Percentiles rank a stretch among this genome's conserved stretches.
Conservation (phyloP, 2,888 invertebrate genomes). For the Cryptus viduatorius region DNA sequence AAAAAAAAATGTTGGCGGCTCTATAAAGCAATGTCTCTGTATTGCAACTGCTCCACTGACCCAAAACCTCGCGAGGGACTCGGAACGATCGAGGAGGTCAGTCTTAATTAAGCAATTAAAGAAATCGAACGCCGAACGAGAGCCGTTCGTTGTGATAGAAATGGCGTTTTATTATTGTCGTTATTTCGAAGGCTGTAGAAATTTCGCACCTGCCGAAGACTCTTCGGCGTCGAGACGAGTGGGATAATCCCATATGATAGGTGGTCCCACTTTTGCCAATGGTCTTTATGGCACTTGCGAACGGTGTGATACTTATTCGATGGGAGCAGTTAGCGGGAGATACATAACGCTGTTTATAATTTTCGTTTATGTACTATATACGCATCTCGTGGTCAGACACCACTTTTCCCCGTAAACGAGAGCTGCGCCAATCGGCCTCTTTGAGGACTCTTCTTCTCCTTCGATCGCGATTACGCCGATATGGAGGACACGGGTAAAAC, state of each 20-base stretch:
- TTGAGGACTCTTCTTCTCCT: conserved; percentile 13
- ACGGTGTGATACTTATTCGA: conserved; percentile 45
- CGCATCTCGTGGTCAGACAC: conserved; percentile 8
- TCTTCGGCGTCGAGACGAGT: not conserved
- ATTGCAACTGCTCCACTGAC: conserved; percentile 63
- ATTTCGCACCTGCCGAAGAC: conserved; percentile 8
- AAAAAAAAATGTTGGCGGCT: not conserved
- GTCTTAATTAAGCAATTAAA: conserved; percentile 51
- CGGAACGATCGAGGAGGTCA: conserved; percentile 26
- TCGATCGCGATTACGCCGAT: conserved; percentile 27
- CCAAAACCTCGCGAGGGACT: conserved; percentile 35
- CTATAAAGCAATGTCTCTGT: not conserved
- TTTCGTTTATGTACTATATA: not conserved
- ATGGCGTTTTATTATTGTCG: conserved; percentile 27
- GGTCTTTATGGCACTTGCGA: not conserved
- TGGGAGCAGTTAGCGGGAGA: not conserved
- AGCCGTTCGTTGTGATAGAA: conserved; percentile 1
- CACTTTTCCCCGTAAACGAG: conserved; percentile 54
- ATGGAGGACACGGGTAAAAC: conserved; percentile 30
- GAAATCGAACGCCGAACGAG: conserved; percentile 56
- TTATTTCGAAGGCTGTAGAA: not conserved
- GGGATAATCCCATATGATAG: not conserved
- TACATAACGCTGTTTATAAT: not conserved
- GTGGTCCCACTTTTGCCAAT: conserved; percentile 3
- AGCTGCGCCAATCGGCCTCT: not conserved